Base-by-base conservation (phyloP, 2,797 vertebrate species). In the Coreius guichenoti region DNA sequence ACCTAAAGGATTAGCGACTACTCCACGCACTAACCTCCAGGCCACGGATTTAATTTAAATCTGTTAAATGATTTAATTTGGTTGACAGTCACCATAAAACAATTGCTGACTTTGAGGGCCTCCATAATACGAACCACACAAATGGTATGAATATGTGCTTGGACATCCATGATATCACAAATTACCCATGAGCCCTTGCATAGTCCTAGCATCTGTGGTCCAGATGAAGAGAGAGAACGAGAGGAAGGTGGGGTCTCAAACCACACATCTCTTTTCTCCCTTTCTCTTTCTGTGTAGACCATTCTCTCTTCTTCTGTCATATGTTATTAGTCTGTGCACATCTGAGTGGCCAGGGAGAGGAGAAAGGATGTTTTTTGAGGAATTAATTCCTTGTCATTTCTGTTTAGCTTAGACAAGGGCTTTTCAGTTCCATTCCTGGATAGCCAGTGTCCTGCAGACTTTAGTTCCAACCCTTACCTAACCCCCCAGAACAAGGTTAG, bases 201-300 rank as follows among this genome's bases (percentile, higher is more conserved):
- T 73, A 58, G 43, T 39, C 67, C 21, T 21, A 63, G n/a, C 82
- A 87, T 86, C 82, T 86, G 83, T 70, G 82, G 36, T 87, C 84
- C 87, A 86, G 85, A 89, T 86, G 86, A 85, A 84, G 49, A 43
- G 26, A 33, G 36, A 33, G 67, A 51, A 39, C 12, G 29, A 79
- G 45, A 39, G 31, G 33, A 47, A 31, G 36, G 69, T 31, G 31
- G 9, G 58, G 29, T 58, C 75, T 58, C 26, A 31, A 31, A 29
- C 5, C 36, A 58, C 74, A 45, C 29, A 76, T 67, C 43, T 76
- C 4, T 67, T 31, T 49, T 49, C 56, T 29, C 23, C 23, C 49
- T n/a, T 76, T 79, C 39, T 54, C 61, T 77, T 21, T 83, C 31
- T 36, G 14, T 76, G 33, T 29, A 23, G 61, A 33, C 39, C 33